These are phyloP conservation scores for Caenorhabditis parvicauda DNA, from an alignment of 2,888 invertebrate species.

Conservation along the genomic window DNA sequence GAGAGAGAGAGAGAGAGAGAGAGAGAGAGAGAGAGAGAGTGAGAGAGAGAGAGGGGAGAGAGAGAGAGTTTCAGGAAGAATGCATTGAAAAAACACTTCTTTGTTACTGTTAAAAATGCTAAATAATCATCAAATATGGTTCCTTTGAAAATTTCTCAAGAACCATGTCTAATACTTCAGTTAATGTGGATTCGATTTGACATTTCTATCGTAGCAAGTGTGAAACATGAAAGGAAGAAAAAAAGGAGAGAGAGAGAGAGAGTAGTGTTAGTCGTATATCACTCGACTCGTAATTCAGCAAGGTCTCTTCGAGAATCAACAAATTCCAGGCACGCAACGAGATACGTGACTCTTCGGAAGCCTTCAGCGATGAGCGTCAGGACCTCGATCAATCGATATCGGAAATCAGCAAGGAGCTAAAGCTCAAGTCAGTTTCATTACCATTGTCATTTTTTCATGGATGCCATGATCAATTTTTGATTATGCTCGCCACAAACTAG, in stretches of 20 bases:
- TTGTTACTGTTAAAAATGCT: no score
- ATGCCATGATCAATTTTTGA: not conserved
- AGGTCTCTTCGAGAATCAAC: conserved; percentile 70
- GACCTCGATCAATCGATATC: conserved; percentile 88
- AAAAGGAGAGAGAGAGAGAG: not conserved
- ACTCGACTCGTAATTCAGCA: conserved; percentile 81
- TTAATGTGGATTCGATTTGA: no score
- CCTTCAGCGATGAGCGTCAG: conserved; percentile 85
- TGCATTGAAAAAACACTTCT: no score
- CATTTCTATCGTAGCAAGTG: not conserved
- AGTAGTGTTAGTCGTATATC: not conserved
- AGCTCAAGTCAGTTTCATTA: conserved; percentile 73
- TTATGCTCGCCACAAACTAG: not conserved
- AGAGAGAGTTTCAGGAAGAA: no score
- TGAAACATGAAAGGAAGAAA: not conserved
- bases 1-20: not conserved
- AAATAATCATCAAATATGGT: no score
- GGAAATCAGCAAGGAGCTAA: conserved; percentile 83
- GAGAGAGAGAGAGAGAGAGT: no score
- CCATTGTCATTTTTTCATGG: not conserved
- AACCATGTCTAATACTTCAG: no score
- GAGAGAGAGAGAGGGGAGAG: no score
- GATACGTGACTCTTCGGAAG: conserved; percentile 79
- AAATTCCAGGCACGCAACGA: conserved; percentile 71
- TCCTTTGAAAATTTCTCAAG: no score